Percentiles rank a stretch among this genome's conserved stretches.
These are phyloP conservation scores for Hylaeus anthracinus DNA, from an alignment of 1,140 invertebrate genomes.

Conservation along the genomic window DNA sequence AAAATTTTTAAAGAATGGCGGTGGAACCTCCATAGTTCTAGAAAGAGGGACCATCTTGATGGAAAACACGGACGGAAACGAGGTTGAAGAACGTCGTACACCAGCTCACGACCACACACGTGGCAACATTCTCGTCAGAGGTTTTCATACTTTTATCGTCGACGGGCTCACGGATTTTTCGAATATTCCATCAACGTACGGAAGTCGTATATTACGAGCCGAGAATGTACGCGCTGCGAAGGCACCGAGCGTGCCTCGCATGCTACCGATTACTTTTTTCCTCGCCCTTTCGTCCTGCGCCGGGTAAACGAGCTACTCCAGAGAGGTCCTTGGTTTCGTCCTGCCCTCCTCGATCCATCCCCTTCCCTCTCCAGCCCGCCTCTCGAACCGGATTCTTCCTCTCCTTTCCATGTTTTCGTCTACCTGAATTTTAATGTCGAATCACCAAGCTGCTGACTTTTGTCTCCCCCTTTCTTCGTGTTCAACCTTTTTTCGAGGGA, in stretches of 20 bases:
- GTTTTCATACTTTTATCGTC: constrained; percentile 69
- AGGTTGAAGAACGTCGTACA: not conserved
- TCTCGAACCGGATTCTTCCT: constrained; percentile 40
- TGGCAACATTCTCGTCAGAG: constrained; percentile 29
- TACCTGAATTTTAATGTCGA: constrained; percentile 55
- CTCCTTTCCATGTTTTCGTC: constrained; percentile 49
- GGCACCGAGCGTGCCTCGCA: constrained; percentile 71
- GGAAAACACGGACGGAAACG: not conserved
- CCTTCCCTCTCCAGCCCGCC: constrained; percentile 7
- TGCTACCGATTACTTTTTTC: constrained; percentile 71
- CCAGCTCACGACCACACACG: constrained; percentile 27
- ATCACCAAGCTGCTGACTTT: constrained; percentile 41
- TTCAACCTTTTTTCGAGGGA: not conserved
- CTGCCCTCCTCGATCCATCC: constrained; percentile 17
- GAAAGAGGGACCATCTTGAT: too few relatives aligned
- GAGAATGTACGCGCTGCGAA: constrained; percentile 63
- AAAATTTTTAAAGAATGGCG: too few relatives aligned
- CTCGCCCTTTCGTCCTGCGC: constrained; percentile 40
- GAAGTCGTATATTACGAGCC: constrained; percentile 72
- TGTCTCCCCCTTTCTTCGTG: not conserved
- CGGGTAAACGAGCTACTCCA: constrained; percentile 35
- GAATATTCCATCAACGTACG: constrained; percentile 78
- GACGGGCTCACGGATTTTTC: constrained; percentile 70
- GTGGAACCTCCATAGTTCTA: too few relatives aligned
- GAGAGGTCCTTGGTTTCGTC: constrained; percentile 36